A percentile compares a stretch with the other conserved stretches of the same genome.
Evolutionary conservation across 2,888 invertebrate genomes (phyloP).

Genomic region (Ptilodon capucinus): DNA sequence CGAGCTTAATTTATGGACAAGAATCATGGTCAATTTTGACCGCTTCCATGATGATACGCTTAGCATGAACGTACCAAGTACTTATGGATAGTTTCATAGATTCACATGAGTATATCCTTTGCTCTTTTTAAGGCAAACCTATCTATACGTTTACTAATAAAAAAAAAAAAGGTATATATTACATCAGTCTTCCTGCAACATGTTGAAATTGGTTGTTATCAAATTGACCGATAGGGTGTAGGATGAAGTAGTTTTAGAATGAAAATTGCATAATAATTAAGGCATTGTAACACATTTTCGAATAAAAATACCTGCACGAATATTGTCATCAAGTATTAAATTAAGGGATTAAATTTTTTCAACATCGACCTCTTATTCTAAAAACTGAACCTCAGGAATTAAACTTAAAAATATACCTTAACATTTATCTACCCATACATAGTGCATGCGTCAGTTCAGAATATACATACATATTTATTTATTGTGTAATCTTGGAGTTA

Average conservation of each 20-base stretch:
- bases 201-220: constrained; percentile 2
- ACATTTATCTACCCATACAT: constrained; percentile 21
- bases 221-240: constrained; percentile 23
- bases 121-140: constrained; percentile 20
- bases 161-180: constrained; percentile 30
- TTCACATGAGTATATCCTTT: constrained; percentile 8
- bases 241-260: neutral
- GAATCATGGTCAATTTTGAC: neutral
- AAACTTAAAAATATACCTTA: constrained; percentile 28
- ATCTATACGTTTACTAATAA: constrained; percentile 27
- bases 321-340: constrained; percentile 51
- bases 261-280: neutral
- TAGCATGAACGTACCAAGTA: too few species aligned
- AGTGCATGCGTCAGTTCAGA: constrained; percentile 35
- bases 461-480: constrained; percentile 23
- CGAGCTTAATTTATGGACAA: neutral
- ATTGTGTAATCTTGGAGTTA: constrained; percentile 15
- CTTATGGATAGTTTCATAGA: too few species aligned
- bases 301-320: constrained; percentile 48
- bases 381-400: constrained; percentile 20
- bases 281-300: constrained; percentile 3
- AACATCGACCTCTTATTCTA: constrained; percentile 36
- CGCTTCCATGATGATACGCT: neutral
- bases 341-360: constrained; percentile 27
- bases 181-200: constrained; percentile 40